Evolutionary conservation across 2,113 vertebrate species (phyloP).

Genomic region (Thermophis baileyi): DNA sequence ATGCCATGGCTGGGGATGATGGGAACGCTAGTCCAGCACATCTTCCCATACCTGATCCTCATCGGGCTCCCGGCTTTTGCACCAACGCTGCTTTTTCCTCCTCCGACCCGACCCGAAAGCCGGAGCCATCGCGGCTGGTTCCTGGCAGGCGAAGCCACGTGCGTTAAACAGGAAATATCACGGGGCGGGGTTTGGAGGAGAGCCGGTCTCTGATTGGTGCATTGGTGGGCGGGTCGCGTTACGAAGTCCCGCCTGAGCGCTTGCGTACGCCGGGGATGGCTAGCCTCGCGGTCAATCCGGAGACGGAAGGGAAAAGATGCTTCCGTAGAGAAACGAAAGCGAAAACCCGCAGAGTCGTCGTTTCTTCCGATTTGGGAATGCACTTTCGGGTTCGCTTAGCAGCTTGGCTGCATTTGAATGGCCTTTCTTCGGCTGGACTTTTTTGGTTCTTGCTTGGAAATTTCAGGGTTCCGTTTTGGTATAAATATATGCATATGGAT

Average conservation of each 20-base stretch:
- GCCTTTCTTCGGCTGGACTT: not conserved
- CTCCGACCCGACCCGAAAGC: not conserved
- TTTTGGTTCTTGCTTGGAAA: not conserved
- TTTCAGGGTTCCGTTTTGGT: not conserved
- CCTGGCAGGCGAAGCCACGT: not conserved
- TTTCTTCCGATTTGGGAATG: not conserved
- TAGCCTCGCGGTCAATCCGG: not conserved
- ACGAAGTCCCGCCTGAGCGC: not conserved
- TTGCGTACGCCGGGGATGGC: not conserved
- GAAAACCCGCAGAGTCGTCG: fast-evolving
- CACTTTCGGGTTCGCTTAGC: not conserved
- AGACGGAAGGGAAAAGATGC: not conserved
- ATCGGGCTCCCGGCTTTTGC: not conserved
- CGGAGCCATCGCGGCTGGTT: not conserved
- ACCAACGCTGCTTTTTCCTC: not conserved
- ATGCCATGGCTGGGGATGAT: not conserved
- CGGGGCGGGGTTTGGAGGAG: not conserved
- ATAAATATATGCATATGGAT: not conserved
- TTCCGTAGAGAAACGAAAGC: not conserved
- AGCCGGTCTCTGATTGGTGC: not conserved
- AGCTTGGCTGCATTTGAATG: not conserved
- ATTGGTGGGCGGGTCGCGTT: not conserved
- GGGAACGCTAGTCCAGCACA: not conserved
- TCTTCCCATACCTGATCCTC: not conserved
- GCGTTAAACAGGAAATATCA: not conserved